A percentile compares a stretch with the other conserved stretches of the same genome.
phyloP scores from a whole-genome alignment of 2,888 invertebrate genomes.

The Crocallis elinguaria region DNA sequence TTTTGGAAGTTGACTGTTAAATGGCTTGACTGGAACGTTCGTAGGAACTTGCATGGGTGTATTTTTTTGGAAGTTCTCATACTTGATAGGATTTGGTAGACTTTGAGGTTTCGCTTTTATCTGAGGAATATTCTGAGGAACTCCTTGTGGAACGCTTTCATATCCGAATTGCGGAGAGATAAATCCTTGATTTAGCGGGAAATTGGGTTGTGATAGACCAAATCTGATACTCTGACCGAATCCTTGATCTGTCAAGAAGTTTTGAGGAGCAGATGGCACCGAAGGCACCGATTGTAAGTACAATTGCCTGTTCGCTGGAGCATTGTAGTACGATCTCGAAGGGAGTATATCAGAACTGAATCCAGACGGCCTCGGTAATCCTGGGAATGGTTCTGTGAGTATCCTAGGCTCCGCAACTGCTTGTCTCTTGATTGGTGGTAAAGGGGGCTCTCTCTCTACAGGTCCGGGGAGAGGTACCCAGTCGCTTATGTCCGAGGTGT shows the following conservation, averaged over 20 bases:
- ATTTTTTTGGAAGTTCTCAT: slow-evolving; percentile 55
- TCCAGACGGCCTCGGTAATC: slow-evolving; percentile 57
- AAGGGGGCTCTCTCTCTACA: slow-evolving; percentile 55
- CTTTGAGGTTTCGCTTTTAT: slow-evolving; percentile 55
- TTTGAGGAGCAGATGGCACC: slow-evolving; percentile 77
- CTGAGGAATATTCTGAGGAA: slow-evolving; percentile 53
- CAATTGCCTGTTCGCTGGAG: slow-evolving; percentile 66
- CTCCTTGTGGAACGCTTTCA: slow-evolving; percentile 56
- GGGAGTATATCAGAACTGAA: slow-evolving; percentile 67
- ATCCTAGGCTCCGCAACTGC: slow-evolving; percentile 78
- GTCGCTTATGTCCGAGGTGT: slow-evolving; percentile 76
- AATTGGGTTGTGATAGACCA: slow-evolving; percentile 71
- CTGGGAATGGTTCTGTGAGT: slow-evolving; percentile 71
- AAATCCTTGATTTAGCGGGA: slow-evolving; percentile 72
- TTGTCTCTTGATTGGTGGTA: slow-evolving; percentile 69
- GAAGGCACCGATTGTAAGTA: slow-evolving; percentile 71
- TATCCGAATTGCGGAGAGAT: slow-evolving; percentile 66
- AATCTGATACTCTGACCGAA: slow-evolving; percentile 74
- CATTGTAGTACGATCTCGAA: slow-evolving; percentile 62
- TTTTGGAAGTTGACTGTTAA: slow-evolving; percentile 52
- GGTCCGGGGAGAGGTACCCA: slow-evolving; percentile 75
- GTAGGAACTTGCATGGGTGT: slow-evolving; percentile 31
- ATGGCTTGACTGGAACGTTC: slow-evolving; percentile 56
- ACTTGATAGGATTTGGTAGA: slow-evolving; percentile 57
- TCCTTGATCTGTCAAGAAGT: slow-evolving; percentile 73